These are phyloP conservation scores for Crypturellus tataupa DNA, from an alignment of 2,797 vertebrate species.

Conservation along the genomic window DNA sequence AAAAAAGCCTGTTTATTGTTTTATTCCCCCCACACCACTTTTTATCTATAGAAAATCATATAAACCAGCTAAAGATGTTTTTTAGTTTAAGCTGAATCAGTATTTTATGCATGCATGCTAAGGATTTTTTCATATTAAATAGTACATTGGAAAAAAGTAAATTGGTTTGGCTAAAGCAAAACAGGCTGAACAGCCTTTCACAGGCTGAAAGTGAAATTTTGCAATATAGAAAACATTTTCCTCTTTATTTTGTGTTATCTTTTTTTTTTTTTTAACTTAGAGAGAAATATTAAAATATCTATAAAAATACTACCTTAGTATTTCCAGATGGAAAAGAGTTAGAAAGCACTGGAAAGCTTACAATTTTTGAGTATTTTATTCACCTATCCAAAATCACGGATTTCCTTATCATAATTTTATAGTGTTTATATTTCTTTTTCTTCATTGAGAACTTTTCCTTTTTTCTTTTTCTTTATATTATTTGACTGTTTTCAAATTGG, in stretches of 20 bases:
- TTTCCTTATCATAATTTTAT: background rate
- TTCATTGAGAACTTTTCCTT: background rate
- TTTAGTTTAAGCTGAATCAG: background rate
- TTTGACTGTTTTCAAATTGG: background rate
- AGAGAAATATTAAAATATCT: background rate
- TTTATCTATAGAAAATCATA: background rate
- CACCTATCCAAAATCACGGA: background rate
- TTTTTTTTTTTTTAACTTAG: background rate
- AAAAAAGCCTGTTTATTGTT: background rate
- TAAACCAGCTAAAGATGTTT: background rate
- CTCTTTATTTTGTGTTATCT: background rate
- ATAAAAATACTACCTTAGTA: rapidly evolving
- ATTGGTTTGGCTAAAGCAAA: background rate
- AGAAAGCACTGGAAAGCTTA: background rate
- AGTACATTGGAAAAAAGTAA: background rate
- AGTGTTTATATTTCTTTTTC: background rate
- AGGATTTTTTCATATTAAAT: background rate
- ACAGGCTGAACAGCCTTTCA: background rate
- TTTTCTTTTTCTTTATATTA: background rate
- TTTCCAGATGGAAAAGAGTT: background rate
- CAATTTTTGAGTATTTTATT: background rate
- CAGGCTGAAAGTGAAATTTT: background rate
- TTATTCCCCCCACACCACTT: background rate
- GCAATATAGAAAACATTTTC: background rate
- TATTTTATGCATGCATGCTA: background rate